Evolutionary conservation across 2,888 invertebrate species (phyloP), one percentile per base, ranked within the genome.

Genomic region (Protodeltote pygarga): DNA sequence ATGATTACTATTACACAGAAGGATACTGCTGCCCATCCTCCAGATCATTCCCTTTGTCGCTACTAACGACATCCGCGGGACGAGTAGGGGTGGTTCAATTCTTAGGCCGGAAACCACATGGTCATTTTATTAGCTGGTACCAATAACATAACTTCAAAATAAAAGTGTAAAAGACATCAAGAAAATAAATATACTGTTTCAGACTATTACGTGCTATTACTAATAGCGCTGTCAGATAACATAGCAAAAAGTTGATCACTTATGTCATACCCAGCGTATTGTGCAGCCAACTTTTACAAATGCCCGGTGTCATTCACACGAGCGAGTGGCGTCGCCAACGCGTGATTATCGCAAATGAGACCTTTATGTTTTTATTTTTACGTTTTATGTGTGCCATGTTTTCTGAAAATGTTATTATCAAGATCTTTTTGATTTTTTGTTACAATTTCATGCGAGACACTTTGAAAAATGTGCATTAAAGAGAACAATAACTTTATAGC

Each of bases 171-270:
- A 10, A 37, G 24, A 41, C 11, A 25, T 14, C 14, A 37, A 38
- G n/a, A 35, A 25, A 29, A 24, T 17, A 28, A 33, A 10, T 15
- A 11, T 3, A 14, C 27, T 39, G 45, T 25, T 24, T 13, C 13
- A 25, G 58, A 42, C 37, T 34, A 21, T 10, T 24, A 57, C 13
- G 23, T 51, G 39, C 37, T 34, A 21, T 10, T 24, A 57, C 32
- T 45, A 52, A 67, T 59, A 24, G 28, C 3, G 3, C 11, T 47
- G 17, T 40, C 50, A 44, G 35, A 45, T 24, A 21, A 38, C 33
- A 27, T 2, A 46, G 8, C 33, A 70, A 60, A 53, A 67, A 70
- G 25, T 55, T 65, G 48, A 65, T 67, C 48, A 55, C 38, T 53
- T 52, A 32, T 44, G 47, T 65, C 59, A 65, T 38, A 50, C 27